Conservation (phyloP, 2,113 vertebrate species). For the Ondatra zibethicus region DNA sequence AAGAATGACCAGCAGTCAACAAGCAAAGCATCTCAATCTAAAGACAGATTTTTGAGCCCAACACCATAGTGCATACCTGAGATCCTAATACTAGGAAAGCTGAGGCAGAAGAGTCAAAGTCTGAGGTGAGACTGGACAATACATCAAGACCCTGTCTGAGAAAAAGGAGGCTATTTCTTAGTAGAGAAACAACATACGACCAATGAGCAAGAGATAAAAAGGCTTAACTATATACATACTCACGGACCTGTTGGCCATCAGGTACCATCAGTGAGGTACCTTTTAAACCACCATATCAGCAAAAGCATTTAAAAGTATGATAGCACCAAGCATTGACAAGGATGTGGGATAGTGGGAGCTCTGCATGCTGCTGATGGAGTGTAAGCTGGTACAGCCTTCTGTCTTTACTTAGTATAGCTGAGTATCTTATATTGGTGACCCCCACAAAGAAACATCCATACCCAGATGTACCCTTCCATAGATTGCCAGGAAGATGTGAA, state of each 20-base stretch:
- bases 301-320: not conserved
- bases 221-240: not conserved
- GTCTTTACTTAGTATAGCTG: not conserved
- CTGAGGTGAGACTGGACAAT: not conserved
- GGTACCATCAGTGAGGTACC: not conserved
- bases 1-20: not conserved
- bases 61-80: not conserved
- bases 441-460: not conserved
- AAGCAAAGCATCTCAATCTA: not conserved
- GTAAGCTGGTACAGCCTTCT: not conserved
- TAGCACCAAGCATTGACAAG: not conserved
- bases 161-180: not conserved
- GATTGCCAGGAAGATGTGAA: not conserved
- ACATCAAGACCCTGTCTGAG: not conserved
- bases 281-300: not conserved
- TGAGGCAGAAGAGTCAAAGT: not conserved
- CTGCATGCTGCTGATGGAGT: not conserved
- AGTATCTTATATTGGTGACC: not conserved
- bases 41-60: not conserved
- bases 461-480: not conserved
- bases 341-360: not conserved
- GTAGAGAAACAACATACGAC: conserved; percentile 10
- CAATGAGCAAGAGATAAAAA: not conserved
- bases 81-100: not conserved
- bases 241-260: not conserved